phyloP scores from a whole-genome alignment of 2,113 vertebrate species.

The Pteronura brasiliensis region DNA sequence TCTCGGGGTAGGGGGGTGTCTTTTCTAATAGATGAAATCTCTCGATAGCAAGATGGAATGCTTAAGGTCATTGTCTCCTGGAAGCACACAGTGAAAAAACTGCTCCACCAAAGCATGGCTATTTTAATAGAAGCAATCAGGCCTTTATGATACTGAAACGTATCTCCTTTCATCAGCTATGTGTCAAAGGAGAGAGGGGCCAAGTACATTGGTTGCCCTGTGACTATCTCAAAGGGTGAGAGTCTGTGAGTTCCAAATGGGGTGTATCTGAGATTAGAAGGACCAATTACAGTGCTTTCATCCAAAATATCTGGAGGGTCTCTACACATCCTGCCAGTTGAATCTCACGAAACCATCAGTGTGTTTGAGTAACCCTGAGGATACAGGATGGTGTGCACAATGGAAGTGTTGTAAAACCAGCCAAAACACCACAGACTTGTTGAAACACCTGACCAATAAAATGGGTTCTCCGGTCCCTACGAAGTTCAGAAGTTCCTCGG shows the following conservation, averaged over 20 bases:
- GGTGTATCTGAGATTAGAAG: background rate
- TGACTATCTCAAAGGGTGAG: background rate
- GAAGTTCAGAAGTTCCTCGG: background rate
- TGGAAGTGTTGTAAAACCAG: background rate
- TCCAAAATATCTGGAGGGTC: background rate
- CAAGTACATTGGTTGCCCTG: background rate
- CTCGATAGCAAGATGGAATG: background rate
- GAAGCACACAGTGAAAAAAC: background rate
- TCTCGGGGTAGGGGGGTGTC: background rate
- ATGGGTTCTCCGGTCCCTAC: background rate
- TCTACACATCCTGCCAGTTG: background rate
- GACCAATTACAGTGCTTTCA: background rate
- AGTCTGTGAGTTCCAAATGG: background rate
- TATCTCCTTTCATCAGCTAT: background rate
- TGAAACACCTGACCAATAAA: background rate
- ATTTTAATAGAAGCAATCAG: background rate
- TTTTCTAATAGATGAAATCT: background rate
- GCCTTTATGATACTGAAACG: background rate
- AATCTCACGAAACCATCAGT: background rate
- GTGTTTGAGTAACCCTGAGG: background rate
- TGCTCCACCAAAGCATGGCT: background rate
- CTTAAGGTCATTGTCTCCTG: background rate
- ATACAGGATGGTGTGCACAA: background rate
- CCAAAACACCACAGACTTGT: background rate
- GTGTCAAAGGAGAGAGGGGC: background rate